Evolutionary conservation across 2,888 invertebrate genomes (phyloP), one percentile per base, ranked within the genome.

Genomic region (Ditula angustiorana): DNA sequence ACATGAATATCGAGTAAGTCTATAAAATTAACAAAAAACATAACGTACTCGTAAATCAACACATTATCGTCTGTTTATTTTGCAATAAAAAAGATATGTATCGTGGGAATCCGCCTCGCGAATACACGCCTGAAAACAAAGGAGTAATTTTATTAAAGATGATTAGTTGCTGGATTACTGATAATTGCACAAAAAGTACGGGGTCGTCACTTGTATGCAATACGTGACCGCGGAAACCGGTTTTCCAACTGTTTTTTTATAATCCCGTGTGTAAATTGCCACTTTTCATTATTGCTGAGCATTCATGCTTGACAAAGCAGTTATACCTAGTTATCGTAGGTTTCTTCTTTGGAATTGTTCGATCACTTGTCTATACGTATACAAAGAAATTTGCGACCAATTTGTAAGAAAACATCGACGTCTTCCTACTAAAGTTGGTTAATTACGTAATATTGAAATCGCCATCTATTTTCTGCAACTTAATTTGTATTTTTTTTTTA

Each of bases 81-180:
- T 19, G 50, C 23, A 57, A 58, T n/a, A 49, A 62, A 63, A 11
- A 49, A 62, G 62, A 57, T 57, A 16, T 11, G n/a, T 21, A 57
- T 52, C 63, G 57, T 63, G 57, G 41, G 63, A 63, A 50, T 16
- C 21, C 52, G 21, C 49, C 30, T 52, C n/a, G 28, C 44, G 50
- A 52, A 50, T 30, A 58, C 50, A 58, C 50, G 41, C 44, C 7
- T 49, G 19, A 44, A 13, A 41, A 50, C 57, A 63, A 57, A 50
- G 26, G 10, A n/a, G 30, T 26, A 30, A 56, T 19, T 41, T 63
- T 63, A 57, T 63, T 57, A 63, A 50, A 24, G 44, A 52, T 63
- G 50, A 52, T 63, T 63, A 46, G 44, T 63, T 52, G 63, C 63
- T 44, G 63, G 50, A 57, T 63, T 57, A 58, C 57, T 44, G 50